Base-by-base conservation (phyloP, 2,888 invertebrate genomes). In the Eudemis profundana region DNA sequence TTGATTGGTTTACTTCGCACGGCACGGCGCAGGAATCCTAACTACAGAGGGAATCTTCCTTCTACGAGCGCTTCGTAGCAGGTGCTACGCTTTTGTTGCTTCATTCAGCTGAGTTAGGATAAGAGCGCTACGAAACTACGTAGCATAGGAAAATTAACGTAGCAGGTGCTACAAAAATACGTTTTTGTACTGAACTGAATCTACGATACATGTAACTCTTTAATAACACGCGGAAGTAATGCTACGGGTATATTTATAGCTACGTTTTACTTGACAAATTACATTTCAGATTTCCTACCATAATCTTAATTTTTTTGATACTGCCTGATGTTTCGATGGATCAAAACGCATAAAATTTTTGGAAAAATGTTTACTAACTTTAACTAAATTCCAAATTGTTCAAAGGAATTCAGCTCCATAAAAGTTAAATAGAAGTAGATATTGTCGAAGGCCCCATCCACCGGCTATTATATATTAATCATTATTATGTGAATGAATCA, bases 1-100 rank as follows among this genome's bases (percentile, higher is more conserved):
- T 29, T 57, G 57, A 64, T 64, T 44, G 56, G 23, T 21, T 57
- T 33, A 33, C 42, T 50, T 57, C 57, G 40, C 54, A 46, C 17
- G 10, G 36, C 33, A 63, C 56, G 63, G 33, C 40, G 49, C 29
- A 56, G 40, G 40, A 29, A 63, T 63, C 21, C 19, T 56, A 29
- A 29, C 49, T 51, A 47, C 53, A 14, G 21, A n/a, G 3, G 3
- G 4, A 33, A 17, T 49, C 33, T 36, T 33, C 29, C 36, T 29
- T 12, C 29, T 40, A 42, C 14, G 19, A 61, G 46, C 46, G 46
- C 46, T 46, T 46, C 15, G 49, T 29, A 29, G 49, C 27, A 49
- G 15, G 10, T 49, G 49, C 49, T 49, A 27, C 49, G 27, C 7
- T 10, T 14, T 27, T 15, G 27, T 29, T 49, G 49, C 27, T 27